phyloP scores from a whole-genome alignment of 1,140 invertebrate genomes.

The Heliconius melpomene region DNA sequence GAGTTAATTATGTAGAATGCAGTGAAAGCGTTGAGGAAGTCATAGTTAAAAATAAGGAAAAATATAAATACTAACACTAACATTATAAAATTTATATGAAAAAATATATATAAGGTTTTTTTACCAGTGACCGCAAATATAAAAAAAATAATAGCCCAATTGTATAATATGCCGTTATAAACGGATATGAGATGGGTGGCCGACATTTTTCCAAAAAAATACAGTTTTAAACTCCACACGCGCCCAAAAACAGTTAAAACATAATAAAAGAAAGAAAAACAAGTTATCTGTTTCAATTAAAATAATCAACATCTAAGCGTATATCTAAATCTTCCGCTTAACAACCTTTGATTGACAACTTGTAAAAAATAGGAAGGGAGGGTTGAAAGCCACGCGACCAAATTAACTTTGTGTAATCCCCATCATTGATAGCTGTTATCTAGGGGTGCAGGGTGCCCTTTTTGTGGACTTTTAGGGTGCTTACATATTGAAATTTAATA shows the following conservation, averaged over 20 bases:
- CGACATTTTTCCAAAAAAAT: not conserved
- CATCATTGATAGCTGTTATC: conserved; percentile 64
- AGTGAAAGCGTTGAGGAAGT: no score
- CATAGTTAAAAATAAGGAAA: no score
- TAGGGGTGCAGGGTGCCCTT: conserved; percentile 48
- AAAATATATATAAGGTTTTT: no score
- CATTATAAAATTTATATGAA: no score
- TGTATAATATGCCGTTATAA: not conserved
- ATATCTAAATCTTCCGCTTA: conserved; percentile 45
- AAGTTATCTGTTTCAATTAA: conserved; percentile 41
- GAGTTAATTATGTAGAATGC: no score
- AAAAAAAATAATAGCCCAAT: not conserved
- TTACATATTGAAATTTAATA: not conserved
- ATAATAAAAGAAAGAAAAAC: conserved; percentile 21
- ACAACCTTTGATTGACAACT: conserved; percentile 44
- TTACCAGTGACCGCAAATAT: no score
- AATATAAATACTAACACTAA: no score
- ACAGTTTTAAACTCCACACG: conserved; percentile 22
- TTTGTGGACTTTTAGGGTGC: conserved; percentile 14
- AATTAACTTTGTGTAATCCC: conserved; percentile 76
- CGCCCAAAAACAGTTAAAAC: conserved; percentile 23
- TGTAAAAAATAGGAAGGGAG: conserved; percentile 35
- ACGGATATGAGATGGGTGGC: not conserved
- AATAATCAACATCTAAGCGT: conserved; percentile 18
- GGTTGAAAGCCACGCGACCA: conserved; percentile 63